Evolutionary conservation across 2,888 invertebrate genomes (phyloP), one percentile per base, ranked within the genome.

Genomic region (Helicoverpa assulta): DNA sequence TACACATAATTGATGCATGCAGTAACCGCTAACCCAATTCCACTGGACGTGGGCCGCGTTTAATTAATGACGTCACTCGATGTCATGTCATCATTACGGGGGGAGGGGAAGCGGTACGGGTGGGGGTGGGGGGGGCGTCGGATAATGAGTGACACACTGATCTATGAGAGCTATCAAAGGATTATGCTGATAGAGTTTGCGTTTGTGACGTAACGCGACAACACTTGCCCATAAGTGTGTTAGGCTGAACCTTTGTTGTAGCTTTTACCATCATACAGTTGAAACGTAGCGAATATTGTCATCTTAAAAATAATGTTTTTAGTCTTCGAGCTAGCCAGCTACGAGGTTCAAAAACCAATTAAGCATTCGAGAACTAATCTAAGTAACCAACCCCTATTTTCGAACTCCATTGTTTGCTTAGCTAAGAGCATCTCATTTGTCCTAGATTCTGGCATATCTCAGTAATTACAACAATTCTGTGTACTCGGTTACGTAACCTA

Each of bases 1-100:
- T 73, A 72, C 68, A 82, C 70, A 64, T 72, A 78, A 80, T 81
- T 79, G 81, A 80, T 82, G 80, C 78, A 73, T 78, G 81, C 82
- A 82, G 76, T 79, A 74, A 78, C 82, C 84, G 73, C 83, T 86
- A 83, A 84, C 86, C 86, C 82, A 83, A 83, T 85, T 85, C 79
- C 67, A 68, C 62, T 73, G 78, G 78, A 81, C 84, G 80, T 78
- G 83, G 75, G 70, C 78, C 78, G 68, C 81, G 75, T 82, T 84
- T 90, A 89, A 90, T 90, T 90, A 90, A 91, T 90, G 88, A 86
- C 88, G 82, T 87, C 87, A 86, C 85, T 82, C 83, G 82, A 83
- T 82, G 82, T 84, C 82, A 80, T 83, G 86, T 85, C 85, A 80
- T 79, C 86, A 85, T 85, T 83, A 83, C 73, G 72, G 70, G 75